Conservation (phyloP, 2,797 vertebrate genomes). For the Neostethus bicornis region DNA sequence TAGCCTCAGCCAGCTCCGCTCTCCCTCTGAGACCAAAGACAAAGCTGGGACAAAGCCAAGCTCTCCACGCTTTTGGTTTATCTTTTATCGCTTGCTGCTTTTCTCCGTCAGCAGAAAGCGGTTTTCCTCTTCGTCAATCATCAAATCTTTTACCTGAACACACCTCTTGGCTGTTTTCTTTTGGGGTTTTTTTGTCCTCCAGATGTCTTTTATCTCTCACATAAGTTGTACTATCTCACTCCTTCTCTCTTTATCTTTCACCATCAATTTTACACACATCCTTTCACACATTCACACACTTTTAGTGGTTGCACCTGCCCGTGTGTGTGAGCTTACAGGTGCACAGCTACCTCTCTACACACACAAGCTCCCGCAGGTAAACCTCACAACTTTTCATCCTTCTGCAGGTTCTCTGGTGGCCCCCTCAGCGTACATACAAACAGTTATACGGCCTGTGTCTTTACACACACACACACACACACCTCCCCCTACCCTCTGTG, state of each 20-base stretch:
- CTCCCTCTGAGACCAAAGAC: conserved; percentile 75
- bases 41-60: conserved; percentile 81
- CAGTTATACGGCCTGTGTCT: conserved; percentile 40
- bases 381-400: conserved; percentile 8
- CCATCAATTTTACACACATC: conserved; percentile 3
- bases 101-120: conserved; percentile 20
- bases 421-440: conserved; percentile 32
- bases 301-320: conserved; percentile 15
- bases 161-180: conserved; percentile 1
- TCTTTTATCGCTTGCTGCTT: conserved; percentile 36
- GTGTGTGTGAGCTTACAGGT: background rate
- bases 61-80: conserved; percentile 51
- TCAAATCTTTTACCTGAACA: conserved; percentile 8
- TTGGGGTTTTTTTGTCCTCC: background rate
- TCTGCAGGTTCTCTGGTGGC: conserved; percentile 13
- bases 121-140: background rate
- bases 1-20: conserved; percentile 73
- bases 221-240: background rate
- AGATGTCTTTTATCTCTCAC: conserved; percentile 3
- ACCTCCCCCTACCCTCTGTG: conserved; percentile 24
- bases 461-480: conserved; percentile 47
- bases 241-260: conserved; percentile 8
- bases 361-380: background rate
- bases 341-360: background rate
- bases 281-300: conserved; percentile 6